Conservation (phyloP, 2,113 vertebrate genomes). For the Siphamia tubifer region DNA sequence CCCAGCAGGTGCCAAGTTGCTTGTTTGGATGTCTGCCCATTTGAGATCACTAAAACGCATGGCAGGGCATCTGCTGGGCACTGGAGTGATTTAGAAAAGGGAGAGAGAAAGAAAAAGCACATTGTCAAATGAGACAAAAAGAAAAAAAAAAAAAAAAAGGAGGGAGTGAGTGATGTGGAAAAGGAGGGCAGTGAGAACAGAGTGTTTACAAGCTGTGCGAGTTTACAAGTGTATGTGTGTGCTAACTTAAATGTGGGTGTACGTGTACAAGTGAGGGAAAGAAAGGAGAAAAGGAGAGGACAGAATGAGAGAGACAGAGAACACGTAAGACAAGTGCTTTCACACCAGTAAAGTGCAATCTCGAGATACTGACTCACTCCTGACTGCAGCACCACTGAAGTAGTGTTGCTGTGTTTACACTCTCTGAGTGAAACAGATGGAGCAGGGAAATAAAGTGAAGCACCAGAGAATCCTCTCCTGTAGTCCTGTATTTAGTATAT, state of each 20-base stretch:
- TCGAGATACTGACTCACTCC: constrained; percentile 51
- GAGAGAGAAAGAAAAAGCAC: background rate
- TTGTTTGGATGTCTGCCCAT: background rate
- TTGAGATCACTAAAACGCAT: constrained; percentile 10
- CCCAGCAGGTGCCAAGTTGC: constrained; percentile 25
- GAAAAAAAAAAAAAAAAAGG: constrained; percentile 5
- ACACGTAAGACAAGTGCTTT: constrained; percentile 46
- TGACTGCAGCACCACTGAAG: constrained; percentile 37
- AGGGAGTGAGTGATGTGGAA: background rate
- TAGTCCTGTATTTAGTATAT: background rate
- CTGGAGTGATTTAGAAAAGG: background rate
- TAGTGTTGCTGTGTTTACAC: constrained; percentile 42
- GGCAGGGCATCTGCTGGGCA: constrained; percentile 3
- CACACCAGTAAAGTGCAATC: constrained; percentile 53
- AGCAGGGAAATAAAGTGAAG: constrained; percentile 24
- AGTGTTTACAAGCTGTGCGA: constrained; percentile 42
- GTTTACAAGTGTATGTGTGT: constrained; percentile 38
- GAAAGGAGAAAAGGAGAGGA: background rate
- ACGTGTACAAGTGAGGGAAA: background rate
- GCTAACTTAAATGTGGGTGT: background rate
- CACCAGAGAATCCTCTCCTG: background rate
- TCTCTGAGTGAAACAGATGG: constrained; percentile 47
- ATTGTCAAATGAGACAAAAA: constrained; percentile 47
- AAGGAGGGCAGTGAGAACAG: background rate
- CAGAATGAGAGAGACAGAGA: background rate